phyloP scores from a whole-genome alignment of 1,140 invertebrate genomes.

The Drosophila subobscura region DNA sequence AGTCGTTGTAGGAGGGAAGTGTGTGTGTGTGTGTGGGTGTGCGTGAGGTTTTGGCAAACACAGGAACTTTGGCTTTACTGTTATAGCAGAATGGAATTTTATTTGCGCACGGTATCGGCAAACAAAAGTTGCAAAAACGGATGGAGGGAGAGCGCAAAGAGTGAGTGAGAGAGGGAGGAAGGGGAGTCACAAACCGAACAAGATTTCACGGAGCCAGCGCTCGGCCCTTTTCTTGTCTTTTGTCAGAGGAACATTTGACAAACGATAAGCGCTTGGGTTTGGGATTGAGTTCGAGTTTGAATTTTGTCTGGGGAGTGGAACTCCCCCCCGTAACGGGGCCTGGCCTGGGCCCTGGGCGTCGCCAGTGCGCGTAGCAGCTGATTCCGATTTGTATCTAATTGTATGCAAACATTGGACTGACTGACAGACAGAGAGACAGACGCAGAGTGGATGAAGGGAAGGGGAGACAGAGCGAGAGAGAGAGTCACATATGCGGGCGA shows the following conservation, averaged over 20 bases:
- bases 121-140: constrained; percentile 13
- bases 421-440: constrained; percentile 34
- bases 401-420: constrained; percentile 68
- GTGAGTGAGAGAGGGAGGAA: background rate
- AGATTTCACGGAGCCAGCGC: constrained; percentile 44
- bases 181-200: constrained; percentile 29
- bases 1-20: no score
- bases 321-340: background rate
- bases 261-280: constrained; percentile 54
- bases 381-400: constrained; percentile 81
- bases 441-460: background rate
- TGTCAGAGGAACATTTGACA: constrained; percentile 71
- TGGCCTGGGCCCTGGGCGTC: constrained; percentile 36
- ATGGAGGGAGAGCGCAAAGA: background rate
- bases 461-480: background rate
- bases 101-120: constrained; percentile 44
- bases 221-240: constrained; percentile 75
- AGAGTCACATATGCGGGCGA: constrained; percentile 65
- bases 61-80: constrained; percentile 64
- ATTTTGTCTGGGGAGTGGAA: constrained; percentile 4
- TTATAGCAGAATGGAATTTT: constrained; percentile 48
- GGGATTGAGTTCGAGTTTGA: constrained; percentile 3
- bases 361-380: constrained; percentile 50
- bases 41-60: constrained; percentile 49
- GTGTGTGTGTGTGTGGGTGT: constrained; percentile 15